phyloP scores from a whole-genome alignment of 2,797 vertebrate species.

The Limnodromus scolopaceus region DNA sequence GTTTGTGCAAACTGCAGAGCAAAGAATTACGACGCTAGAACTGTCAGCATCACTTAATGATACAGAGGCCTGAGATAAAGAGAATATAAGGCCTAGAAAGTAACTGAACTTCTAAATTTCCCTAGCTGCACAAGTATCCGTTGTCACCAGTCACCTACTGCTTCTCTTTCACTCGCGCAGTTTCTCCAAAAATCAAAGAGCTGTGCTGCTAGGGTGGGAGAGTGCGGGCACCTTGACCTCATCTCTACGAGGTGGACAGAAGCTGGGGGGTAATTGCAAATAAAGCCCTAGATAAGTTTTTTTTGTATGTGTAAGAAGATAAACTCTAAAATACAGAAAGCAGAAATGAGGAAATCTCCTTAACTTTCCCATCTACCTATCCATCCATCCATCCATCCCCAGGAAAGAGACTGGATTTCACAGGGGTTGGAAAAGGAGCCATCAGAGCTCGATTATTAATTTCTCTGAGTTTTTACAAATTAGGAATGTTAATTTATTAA shows the following conservation, averaged over 20 bases:
- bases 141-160: background rate
- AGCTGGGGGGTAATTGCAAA: background rate
- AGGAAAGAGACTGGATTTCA: background rate
- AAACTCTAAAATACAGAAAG: background rate
- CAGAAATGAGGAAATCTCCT: background rate
- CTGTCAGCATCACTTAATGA: background rate
- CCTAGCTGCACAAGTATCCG: background rate
- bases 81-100: background rate
- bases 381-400: no score
- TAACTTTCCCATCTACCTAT: background rate
- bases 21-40: background rate
- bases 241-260: background rate
- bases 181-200: accelerated
- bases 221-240: accelerated
- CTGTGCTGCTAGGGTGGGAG: background rate
- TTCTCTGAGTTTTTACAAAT: background rate
- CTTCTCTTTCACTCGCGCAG: accelerated
- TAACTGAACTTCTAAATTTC: background rate
- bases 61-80: background rate
- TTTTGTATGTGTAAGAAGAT: background rate
- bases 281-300: background rate
- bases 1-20: background rate
- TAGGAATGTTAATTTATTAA: background rate
- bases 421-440: background rate
- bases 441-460: background rate